A percentile compares a stretch with the other conserved stretches of the same genome.
Evolutionary conservation across 2,797 vertebrate species (phyloP).

Genomic region (Brachyrhaphis roseni): DNA sequence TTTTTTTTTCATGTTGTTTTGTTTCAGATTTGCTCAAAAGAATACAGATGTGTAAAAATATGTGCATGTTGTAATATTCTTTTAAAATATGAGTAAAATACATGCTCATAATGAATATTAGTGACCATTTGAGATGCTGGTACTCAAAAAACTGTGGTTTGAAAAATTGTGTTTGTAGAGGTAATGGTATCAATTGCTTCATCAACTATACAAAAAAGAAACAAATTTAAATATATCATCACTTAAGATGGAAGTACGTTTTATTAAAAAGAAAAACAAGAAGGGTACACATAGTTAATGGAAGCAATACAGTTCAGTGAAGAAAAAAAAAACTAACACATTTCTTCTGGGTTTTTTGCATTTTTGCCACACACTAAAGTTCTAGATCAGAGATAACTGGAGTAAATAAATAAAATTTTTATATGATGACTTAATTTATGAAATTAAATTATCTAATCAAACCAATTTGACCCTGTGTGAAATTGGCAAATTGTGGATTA

Average conservation of each 20-base stretch:
- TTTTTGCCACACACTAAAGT: too few relatives aligned
- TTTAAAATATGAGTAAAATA: slow-evolving; percentile 4
- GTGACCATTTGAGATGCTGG: background rate
- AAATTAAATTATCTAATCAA: background rate
- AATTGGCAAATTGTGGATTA: background rate
- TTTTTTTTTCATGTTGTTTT: background rate
- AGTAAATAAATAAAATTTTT: background rate
- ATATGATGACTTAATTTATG: background rate
- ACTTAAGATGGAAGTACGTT: background rate
- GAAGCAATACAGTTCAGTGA: background rate
- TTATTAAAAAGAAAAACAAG: background rate
- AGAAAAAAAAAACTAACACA: background rate
- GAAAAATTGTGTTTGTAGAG: background rate
- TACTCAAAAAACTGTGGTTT: too few relatives aligned
- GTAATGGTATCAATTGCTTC: background rate
- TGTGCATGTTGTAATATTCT: slow-evolving; percentile 6
- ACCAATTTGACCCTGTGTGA: background rate
- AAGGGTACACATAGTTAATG: background rate
- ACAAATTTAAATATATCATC: background rate
- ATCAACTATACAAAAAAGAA: background rate
- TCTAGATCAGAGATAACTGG: too few relatives aligned
- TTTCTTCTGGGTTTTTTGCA: background rate
- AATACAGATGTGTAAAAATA: slow-evolving; percentile 1
- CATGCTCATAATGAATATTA: background rate
- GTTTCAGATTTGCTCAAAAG: background rate